Percentiles rank a stretch among this genome's conserved stretches.
phyloP scores from a whole-genome alignment of 2,113 vertebrate genomes.

The Taurulus bubalis region DNA sequence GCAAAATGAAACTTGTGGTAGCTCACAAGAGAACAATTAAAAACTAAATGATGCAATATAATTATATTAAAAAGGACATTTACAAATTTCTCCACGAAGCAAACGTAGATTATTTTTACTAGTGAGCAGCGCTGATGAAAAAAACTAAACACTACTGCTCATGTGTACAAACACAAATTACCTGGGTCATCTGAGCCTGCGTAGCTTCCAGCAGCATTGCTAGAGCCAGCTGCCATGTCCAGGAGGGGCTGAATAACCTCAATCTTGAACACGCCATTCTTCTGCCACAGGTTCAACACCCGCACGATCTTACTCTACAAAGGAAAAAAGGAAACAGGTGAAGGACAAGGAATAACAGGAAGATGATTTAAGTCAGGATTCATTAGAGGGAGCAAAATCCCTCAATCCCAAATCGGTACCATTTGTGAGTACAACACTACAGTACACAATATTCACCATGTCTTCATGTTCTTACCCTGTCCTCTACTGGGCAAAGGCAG shows the following conservation, averaged over 20 bases:
- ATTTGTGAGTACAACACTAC: not conserved
- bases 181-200: constrained; percentile 83
- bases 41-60: not conserved
- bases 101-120: not conserved
- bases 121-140: not conserved
- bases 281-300: constrained; percentile 98
- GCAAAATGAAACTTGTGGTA: not conserved
- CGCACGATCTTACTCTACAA: constrained; percentile 97
- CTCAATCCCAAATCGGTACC: too few species aligned
- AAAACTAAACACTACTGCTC: not conserved
- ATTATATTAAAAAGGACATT: not conserved
- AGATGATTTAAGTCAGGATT: not conserved
- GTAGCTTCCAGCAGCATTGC: constrained; percentile 71
- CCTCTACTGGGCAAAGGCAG: constrained; percentile 96
- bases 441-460: not conserved
- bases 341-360: not conserved
- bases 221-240: constrained; percentile 94
- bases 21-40: not conserved
- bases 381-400: not conserved
- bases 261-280: constrained; percentile 98
- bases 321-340: not conserved
- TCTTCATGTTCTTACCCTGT: constrained; percentile 87
- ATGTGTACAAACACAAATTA: constrained; percentile 23
- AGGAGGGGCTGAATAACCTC: constrained; percentile 97
- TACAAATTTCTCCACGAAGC: not conserved